Conservation (phyloP, 2,888 invertebrate species). For the Conchocele bisecta region DNA sequence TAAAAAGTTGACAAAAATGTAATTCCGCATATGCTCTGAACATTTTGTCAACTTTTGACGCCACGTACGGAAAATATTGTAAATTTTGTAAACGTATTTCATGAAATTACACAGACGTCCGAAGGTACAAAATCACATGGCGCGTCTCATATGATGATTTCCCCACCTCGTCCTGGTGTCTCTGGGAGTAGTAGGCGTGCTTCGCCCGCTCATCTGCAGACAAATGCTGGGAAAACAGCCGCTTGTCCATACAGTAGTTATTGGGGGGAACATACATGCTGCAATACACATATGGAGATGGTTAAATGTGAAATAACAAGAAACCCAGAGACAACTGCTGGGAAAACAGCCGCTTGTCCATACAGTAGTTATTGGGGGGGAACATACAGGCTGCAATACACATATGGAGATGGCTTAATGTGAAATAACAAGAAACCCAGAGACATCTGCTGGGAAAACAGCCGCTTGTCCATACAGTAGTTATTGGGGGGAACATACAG, state of each 20-base stretch:
- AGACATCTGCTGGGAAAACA: slow-evolving; percentile 74
- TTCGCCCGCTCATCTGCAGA: slow-evolving; percentile 81
- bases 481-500: slow-evolving; percentile 68
- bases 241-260: slow-evolving; percentile 78
- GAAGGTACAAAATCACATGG: too few relatives aligned
- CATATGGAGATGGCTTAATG: too few relatives aligned
- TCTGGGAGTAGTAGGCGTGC: slow-evolving; percentile 81
- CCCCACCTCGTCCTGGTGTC: slow-evolving; percentile 79
- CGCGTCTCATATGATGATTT: neutral
- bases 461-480: slow-evolving; percentile 79
- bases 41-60: too few relatives aligned
- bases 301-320: too few relatives aligned
- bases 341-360: slow-evolving; percentile 79
- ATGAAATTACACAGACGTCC: too few relatives aligned
- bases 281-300: slow-evolving; percentile 36
- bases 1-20: too few relatives aligned
- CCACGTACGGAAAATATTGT: too few relatives aligned
- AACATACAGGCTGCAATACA: neutral
- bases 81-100: too few relatives aligned
- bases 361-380: slow-evolving; percentile 67
- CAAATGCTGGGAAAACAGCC: slow-evolving; percentile 74
- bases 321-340: slow-evolving; percentile 76
- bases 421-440: too few relatives aligned
- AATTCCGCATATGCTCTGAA: too few relatives aligned
- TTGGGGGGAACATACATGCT: slow-evolving; percentile 71